Base-by-base conservation (phyloP, 2,797 vertebrate species). In the Fundulus diaphanus region DNA sequence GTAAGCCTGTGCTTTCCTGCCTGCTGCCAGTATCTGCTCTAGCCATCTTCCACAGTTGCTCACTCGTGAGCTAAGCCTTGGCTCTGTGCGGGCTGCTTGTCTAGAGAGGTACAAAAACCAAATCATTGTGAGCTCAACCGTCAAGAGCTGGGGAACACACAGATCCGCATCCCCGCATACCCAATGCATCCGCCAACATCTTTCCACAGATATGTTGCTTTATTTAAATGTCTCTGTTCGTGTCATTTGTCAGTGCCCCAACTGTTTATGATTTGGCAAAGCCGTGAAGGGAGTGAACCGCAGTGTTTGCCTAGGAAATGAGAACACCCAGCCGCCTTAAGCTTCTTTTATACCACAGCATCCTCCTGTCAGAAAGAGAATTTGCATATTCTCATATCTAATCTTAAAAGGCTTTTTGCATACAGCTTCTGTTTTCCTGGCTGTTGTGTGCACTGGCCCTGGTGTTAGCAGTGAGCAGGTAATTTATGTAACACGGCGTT, bases 301-400 rank as follows among this genome's bases (percentile, higher is more conserved):
- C 91, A 82, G 77, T 85, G 87, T 95, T 95, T 95, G 92, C 87
- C 87, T 94, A 72, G 89, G 87, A 93, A 94, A 94, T 92, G 91
- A 93, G 89, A 88, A 79, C 85, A 83, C 73, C 88, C 91, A 83
- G 77, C 89, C 85, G 88, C 90, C 83, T 85, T 82, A 87, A 88
- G 80, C 83, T 83, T 81, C 80, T 76, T 80, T 86, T 70, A 78
- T 76, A 81, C 81, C 78, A 79, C 29, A 2, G 73, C 83, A 79
- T 75, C 70, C 73, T 68, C 78, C 70, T 76, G 81, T 86, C 85
- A 75, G 66, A 42, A 51, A 20, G 18, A 22, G 27, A 73, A 92
- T 95, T 94, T 95, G 87, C 93, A 94, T 94, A 80, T 73, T 79
- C 85, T 90, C 78, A 44, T 88, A 89, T 93, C 91, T 93, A 88